phyloP scores from a whole-genome alignment of 1,140 invertebrate species.

The Drosophila punjabiensis region DNA sequence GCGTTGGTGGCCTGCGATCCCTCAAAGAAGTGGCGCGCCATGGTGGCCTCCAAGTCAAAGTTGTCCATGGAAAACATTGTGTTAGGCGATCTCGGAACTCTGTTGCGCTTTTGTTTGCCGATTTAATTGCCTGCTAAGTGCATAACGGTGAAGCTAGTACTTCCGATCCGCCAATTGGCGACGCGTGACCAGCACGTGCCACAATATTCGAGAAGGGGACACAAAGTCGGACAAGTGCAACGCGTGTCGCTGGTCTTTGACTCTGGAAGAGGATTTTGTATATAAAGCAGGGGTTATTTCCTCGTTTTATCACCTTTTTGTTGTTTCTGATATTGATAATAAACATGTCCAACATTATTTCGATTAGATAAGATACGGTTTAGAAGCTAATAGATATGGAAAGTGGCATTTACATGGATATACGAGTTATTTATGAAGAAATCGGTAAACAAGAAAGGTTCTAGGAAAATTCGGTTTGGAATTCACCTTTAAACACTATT shows the following conservation, averaged over 20 bases:
- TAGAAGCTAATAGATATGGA: constrained; percentile 12
- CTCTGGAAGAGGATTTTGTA: constrained; percentile 49
- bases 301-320: constrained; percentile 22
- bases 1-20: constrained; percentile 85
- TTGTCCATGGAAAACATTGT: constrained; percentile 85
- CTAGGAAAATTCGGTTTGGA: neutral
- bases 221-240: constrained; percentile 41
- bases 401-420: constrained; percentile 22
- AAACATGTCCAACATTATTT: constrained; percentile 64
- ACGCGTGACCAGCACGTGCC: constrained; percentile 73
- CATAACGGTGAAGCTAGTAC: constrained; percentile 54
- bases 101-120: constrained; percentile 16
- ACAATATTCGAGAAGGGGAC: constrained; percentile 11
- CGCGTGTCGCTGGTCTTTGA: constrained; percentile 60
- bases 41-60: constrained; percentile 86
- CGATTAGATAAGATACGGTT: constrained; percentile 60
- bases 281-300: constrained; percentile 15
- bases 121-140: constrained; percentile 52
- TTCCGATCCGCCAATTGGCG: constrained; percentile 41
- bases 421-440: neutral
- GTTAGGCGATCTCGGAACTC: constrained; percentile 13
- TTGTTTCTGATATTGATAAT: constrained; percentile 45
- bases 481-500: neutral
- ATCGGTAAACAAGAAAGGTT: neutral
- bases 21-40: constrained; percentile 85